Evolutionary conservation across 1,140 invertebrate species (phyloP).

Genomic region (Chironomus striatipennis): DNA sequence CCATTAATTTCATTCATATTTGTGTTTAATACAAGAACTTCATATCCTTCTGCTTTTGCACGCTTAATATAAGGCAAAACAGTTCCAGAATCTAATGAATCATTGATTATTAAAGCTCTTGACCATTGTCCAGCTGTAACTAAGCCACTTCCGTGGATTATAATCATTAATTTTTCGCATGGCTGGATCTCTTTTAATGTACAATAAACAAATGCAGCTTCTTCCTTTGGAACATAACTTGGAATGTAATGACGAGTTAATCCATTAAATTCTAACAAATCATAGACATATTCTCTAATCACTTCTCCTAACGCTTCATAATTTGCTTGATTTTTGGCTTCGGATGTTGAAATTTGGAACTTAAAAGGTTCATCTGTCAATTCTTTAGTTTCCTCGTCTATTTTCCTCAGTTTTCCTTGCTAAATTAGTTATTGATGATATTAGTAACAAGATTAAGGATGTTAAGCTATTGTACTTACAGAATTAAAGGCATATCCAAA

Average conservation of each 20-base stretch:
- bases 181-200: slow-evolving; percentile 49
- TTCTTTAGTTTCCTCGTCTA: slow-evolving; percentile 42
- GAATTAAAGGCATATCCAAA: slow-evolving; percentile 44
- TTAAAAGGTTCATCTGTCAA: slow-evolving; percentile 48
- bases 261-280: slow-evolving; percentile 50
- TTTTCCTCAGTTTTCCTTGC: slow-evolving; percentile 51
- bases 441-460: neutral
- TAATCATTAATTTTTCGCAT: slow-evolving; percentile 53
- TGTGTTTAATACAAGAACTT: slow-evolving; percentile 62
- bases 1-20: slow-evolving; percentile 52
- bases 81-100: slow-evolving; percentile 60
- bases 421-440: slow-evolving; percentile 24
- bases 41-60: slow-evolving; percentile 56
- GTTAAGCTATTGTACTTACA: slow-evolving; percentile 26
- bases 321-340: slow-evolving; percentile 52
- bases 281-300: slow-evolving; percentile 59
- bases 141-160: slow-evolving; percentile 70
- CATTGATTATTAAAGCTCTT: slow-evolving; percentile 71
- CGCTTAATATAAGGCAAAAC: slow-evolving; percentile 65
- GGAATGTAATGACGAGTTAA: slow-evolving; percentile 51
- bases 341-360: slow-evolving; percentile 35
- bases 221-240: slow-evolving; percentile 41
- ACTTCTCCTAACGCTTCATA: slow-evolving; percentile 64
- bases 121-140: slow-evolving; percentile 77
- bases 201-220: slow-evolving; percentile 53